A percentile compares a stretch with the other conserved stretches of the same genome.
phyloP scores from a whole-genome alignment of 30 jellyfish, hydroid and myxozoan species.

The Turritopsis rubra region DNA sequence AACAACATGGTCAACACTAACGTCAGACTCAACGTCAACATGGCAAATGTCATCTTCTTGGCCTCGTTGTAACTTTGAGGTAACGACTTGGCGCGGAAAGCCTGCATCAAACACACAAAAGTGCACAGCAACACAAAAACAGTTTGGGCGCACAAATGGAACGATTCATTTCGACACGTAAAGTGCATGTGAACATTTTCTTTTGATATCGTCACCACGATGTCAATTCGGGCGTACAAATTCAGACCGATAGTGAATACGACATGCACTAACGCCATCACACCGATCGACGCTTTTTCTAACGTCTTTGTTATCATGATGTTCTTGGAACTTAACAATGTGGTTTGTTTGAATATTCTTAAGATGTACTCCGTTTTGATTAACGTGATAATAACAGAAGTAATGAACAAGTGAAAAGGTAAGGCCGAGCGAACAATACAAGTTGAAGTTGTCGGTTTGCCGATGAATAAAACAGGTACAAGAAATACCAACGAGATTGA shows the following conservation, averaged over 20 bases:
- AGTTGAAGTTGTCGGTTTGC: conserved; percentile 20
- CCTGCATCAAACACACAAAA: conserved; percentile 46
- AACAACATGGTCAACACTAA: conserved; percentile 47
- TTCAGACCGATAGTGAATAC: background rate
- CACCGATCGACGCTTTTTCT: background rate
- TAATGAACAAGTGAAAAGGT: conserved; percentile 35
- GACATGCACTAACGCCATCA: background rate
- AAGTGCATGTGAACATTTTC: background rate
- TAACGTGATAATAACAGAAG: conserved; percentile 27
- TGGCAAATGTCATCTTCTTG: conserved; percentile 50
- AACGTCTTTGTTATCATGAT: background rate
- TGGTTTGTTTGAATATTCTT: conserved; percentile 41
- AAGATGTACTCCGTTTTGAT: conserved; percentile 47
- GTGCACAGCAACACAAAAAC: conserved; percentile 28
- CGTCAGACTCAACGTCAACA: conserved; percentile 35
- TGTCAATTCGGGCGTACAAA: background rate
- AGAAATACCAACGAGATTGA: conserved; percentile 29
- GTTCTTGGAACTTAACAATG: conserved; percentile 36
- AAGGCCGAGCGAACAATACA: conserved; percentile 38
- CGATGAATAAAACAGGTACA: conserved; percentile 35
- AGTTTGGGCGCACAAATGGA: background rate
- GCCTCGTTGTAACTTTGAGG: conserved; percentile 69
- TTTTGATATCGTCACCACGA: background rate
- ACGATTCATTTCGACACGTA: background rate
- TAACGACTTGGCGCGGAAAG: conserved; percentile 66